Evolutionary conservation across 2,797 vertebrate species (phyloP).

Genomic region (Uromys caudimaculatus): DNA sequence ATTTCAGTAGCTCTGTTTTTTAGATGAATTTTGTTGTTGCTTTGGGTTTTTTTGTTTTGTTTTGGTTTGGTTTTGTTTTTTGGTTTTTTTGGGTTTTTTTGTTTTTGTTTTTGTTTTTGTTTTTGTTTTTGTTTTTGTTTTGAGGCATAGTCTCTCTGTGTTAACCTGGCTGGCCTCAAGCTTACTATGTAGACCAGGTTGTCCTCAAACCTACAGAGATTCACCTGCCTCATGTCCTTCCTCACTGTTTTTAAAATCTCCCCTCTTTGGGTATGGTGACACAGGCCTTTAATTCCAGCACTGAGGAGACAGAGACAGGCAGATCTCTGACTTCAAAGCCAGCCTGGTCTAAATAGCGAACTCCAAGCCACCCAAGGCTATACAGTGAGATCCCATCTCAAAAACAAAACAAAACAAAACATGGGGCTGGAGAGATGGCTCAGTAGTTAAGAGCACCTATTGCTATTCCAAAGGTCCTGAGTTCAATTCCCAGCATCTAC

Average conservation of each 20-base stretch:
- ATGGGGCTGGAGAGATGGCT: too few relatives aligned
- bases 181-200: not conserved
- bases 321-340: not conserved
- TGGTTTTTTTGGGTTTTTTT: too few relatives aligned
- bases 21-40: conserved; percentile 24
- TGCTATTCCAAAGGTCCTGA: too few relatives aligned
- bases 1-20: conserved; percentile 30
- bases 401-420: not conserved
- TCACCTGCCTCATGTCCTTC: not conserved
- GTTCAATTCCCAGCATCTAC: too few relatives aligned
- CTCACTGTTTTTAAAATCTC: not conserved
- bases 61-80: conserved; percentile 29
- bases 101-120: not conserved
- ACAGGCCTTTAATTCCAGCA: not conserved
- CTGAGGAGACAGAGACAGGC: not conserved
- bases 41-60: not conserved
- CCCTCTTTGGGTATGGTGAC: not conserved
- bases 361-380: not conserved
- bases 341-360: not conserved
- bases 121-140: too few relatives aligned
- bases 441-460: too few relatives aligned
- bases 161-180: not conserved
- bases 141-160: not conserved
- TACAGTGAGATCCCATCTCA: not conserved
- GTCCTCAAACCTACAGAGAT: not conserved